Conservation (phyloP, 1,140 invertebrate species). For the Anadara kagoshimensis region DNA sequence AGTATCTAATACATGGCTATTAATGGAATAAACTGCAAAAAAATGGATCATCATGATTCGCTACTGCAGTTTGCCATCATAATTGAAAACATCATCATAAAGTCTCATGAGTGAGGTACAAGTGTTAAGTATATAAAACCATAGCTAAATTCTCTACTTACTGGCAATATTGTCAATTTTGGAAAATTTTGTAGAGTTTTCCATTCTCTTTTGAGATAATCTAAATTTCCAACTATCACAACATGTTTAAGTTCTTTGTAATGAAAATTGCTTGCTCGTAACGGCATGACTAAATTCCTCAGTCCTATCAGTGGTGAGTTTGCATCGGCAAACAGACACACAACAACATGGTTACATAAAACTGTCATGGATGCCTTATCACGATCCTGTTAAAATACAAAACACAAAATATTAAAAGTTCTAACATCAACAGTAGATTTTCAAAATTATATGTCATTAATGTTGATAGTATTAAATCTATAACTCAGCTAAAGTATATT, state of each 20-base stretch:
- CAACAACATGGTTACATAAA: constrained; percentile 97
- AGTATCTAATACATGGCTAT: no score
- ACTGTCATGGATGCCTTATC: constrained; percentile 99
- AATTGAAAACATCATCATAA: no score
- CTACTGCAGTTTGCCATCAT: no score
- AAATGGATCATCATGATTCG: no score
- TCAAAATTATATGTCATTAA: no score
- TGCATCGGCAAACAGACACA: constrained; percentile 98
- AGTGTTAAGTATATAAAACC: no score
- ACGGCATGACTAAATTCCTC: constrained; percentile 74
- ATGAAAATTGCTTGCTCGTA: constrained; percentile 97
- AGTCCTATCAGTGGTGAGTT: constrained; percentile 95
- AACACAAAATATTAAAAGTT: constrained; percentile 4
- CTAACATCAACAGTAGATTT: neutral
- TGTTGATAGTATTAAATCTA: no score
- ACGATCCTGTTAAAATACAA: constrained; percentile 84
- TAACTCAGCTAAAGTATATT: no score
- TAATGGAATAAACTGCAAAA: no score
- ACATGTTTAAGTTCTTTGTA: constrained; percentile 99
- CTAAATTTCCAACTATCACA: constrained; percentile 98
- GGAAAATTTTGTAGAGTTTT: constrained; percentile 99
- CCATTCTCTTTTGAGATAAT: constrained; percentile 98
- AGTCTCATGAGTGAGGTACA: no score
- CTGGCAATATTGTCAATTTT: constrained; percentile 99
- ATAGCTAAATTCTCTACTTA: constrained; percentile 81